Base-by-base conservation (phyloP, 2,888 invertebrate genomes). In the Erebia palarica region DNA sequence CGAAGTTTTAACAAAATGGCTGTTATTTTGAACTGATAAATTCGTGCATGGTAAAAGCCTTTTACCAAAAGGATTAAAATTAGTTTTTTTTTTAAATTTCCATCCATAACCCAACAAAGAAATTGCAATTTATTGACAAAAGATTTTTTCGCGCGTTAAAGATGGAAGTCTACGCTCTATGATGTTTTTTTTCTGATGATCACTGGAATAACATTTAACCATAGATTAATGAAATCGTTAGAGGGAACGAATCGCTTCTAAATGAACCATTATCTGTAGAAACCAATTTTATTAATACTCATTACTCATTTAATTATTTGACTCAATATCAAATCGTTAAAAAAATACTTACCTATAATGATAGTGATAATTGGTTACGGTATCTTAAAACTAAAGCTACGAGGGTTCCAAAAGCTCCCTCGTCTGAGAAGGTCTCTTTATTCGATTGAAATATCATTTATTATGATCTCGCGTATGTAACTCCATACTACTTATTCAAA, bases 131-230 rank as follows among this genome's bases (percentile, higher is more conserved):
- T 73, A 60, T 83, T 82, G 81, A 88, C 88, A 89, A 88, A 83
- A 79, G 84, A 77, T 82, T 86, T 86, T 88, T 88, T 87, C 82
- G 78, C 78, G 76, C 79, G 74, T 78, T 73, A 80, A 80, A 81
- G 78, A 82, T 82, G 84, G 75, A 73, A 73, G 73, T 64, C 68
- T 82, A 80, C 80, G 80, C 78, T 80, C 88, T 63, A 49, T 63
- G 61, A 21, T 21, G 3, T 13, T 88, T 87, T 83, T 87, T 87
- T 82, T 84, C 85, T 83, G 70, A 75, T 84, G 86, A 88, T 81
- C 81, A 83, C 81, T 82, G 80, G 82, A 83, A 86, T 85, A 87
- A 83, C 85, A 84, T 87, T 87, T 84, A 21, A 14, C 13, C 49
- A 49, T 16, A 63, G 63, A 63, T 7, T 14, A 14, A 63, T 49